Percentiles rank a stretch among this genome's conserved stretches.
phyloP scores from a whole-genome alignment of 2,797 vertebrate genomes.

The Liparis tanakae region DNA sequence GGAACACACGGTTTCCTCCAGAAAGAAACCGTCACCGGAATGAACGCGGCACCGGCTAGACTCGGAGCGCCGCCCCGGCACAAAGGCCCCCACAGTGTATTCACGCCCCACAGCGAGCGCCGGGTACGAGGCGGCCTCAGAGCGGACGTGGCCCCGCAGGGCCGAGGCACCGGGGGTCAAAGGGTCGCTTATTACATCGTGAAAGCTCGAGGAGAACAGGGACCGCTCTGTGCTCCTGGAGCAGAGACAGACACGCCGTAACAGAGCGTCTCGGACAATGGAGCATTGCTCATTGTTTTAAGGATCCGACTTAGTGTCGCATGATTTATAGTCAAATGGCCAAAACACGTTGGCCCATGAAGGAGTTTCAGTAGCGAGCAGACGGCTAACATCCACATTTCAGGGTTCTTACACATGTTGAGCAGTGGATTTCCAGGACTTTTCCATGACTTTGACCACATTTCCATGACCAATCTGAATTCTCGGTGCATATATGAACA shows the following conservation, averaged over 20 bases:
- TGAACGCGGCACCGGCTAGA: constrained; percentile 57
- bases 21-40: constrained; percentile 64
- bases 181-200: constrained; percentile 28
- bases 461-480: no score
- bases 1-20: constrained; percentile 68
- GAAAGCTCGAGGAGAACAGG: constrained; percentile 45
- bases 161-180: constrained; percentile 58
- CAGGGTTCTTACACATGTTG: no score
- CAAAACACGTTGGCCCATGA: neutral
- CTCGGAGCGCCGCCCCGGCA: constrained; percentile 49
- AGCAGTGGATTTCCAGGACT: no score
- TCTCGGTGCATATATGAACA: no score
- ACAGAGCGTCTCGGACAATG: constrained; percentile 23
- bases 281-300: neutral
- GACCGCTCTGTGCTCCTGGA: constrained; percentile 28
- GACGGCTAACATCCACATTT: neutral
- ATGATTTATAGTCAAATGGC: neutral
- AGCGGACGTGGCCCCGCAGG: constrained; percentile 45
- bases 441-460: no score
- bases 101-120: constrained; percentile 56
- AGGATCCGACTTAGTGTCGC: neutral
- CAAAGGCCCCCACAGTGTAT: constrained; percentile 72
- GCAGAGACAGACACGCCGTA: constrained; percentile 49
- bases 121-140: constrained; percentile 50
- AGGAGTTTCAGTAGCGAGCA: neutral